Evolutionary conservation across 2,888 invertebrate species (phyloP), one percentile per base, ranked within the genome.

Genomic region (Cetonia aurata): DNA sequence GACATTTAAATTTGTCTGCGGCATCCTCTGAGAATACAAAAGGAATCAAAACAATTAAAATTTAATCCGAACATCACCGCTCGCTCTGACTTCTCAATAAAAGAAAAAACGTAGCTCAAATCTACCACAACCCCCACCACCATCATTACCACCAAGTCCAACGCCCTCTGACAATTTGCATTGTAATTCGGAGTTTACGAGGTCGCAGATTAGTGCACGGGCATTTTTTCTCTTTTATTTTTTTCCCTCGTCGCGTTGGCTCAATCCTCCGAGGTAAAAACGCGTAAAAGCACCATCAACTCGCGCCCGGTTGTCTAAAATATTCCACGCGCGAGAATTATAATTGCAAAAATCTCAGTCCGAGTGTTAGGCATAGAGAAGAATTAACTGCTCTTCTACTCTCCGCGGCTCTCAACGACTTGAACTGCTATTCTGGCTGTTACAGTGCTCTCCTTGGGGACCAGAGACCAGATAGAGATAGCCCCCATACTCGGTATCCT

Each of bases 401-500:
- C 25, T 25, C 25, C 4, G 4, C 25, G 25, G 25, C 25, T 25
- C 25, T 25, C 25, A 25, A 25, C 1, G 25, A 25, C 25, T 4
- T 25, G 25, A 25, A 25, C 4, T 25, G 8, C 37, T 50, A 33
- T n/a, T 9, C 13, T n/a, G 33, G 44, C 37, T 62, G 42, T 70
- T 76, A 69, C 79, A 83, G 84, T 84, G 67, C 75, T 83, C 50
- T 83, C 83, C 73, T 82, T 86, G 81, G 88, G 88, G 75, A 86
- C 87, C 67, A 81, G 85, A 48, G 85, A 85, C 76, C 86, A 86
- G 79, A 83, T 89, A 73, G 88, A 87, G 79, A 82, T 88, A 75
- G 88, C 88, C 69, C 88, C 88, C 68, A 85, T 88, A 31, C 80
- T 89, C 1, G 92, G 92, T 10, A 89, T 92, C 56, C 86, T 93